These are phyloP conservation scores for Gryllus longicercus DNA, from an alignment of 2,888 invertebrate genomes.

Conservation along the genomic window DNA sequence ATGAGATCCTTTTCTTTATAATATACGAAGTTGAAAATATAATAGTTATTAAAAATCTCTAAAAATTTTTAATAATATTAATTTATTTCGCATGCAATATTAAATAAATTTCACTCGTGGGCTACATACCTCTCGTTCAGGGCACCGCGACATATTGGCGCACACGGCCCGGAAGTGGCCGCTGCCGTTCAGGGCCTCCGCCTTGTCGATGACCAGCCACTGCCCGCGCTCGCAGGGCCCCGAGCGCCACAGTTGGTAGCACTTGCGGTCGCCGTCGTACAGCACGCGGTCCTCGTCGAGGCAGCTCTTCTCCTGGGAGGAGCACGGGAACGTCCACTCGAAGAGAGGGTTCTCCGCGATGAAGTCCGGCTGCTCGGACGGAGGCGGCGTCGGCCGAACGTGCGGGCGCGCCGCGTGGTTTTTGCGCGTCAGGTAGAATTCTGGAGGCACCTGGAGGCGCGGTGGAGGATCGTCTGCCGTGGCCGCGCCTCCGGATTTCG, in stretches of 20 bases:
- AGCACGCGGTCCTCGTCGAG: neutral
- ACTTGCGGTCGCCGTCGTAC: neutral
- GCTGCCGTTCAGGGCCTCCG: neutral
- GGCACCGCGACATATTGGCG: neutral
- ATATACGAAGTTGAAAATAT: too few relatives aligned
- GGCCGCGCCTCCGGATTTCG: too few relatives aligned
- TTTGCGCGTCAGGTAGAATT: neutral
- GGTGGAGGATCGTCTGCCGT: too few relatives aligned
- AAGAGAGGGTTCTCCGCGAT: neutral
- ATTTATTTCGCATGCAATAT: too few relatives aligned
- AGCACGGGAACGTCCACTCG: neutral
- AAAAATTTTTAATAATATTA: too few relatives aligned
- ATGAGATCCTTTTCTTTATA: too few relatives aligned
- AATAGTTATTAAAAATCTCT: too few relatives aligned
- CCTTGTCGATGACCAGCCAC: slow-evolving; percentile 3
- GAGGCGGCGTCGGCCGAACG: neutral
- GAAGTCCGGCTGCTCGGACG: neutral
- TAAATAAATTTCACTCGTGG: too few relatives aligned
- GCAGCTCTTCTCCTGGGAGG: neutral
- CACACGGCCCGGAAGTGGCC: neutral
- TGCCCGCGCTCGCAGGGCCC: neutral
- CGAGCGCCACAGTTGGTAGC: neutral
- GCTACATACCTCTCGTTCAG: neutral
- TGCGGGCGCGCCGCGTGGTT: neutral
- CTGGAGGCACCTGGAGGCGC: neutral